Evolutionary conservation across 2,113 vertebrate species (phyloP).

Genomic region (Burhinus oedicnemus): DNA sequence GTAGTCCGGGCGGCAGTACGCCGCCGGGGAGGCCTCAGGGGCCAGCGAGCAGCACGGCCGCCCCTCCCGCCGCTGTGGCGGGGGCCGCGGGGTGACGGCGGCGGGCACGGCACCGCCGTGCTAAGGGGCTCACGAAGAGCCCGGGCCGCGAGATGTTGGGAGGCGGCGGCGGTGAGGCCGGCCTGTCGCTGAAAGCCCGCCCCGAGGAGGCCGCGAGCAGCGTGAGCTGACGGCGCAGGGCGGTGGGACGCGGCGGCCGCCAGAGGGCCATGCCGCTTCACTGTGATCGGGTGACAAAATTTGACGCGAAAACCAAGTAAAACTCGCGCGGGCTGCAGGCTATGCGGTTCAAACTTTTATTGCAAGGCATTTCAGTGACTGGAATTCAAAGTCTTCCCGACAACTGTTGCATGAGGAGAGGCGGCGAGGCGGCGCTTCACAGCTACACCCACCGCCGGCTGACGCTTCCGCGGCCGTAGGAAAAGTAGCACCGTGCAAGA

Average conservation of each 20-base stretch:
- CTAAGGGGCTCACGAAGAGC: no score
- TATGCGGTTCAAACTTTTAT: slow-evolving; percentile 27
- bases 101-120: no score
- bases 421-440: background rate
- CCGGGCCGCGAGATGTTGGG: no score
- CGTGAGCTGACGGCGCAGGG: fast-evolving
- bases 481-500: background rate
- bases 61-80: background rate
- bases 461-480: fast-evolving
- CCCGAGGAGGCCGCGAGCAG: background rate
- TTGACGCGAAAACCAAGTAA: background rate
- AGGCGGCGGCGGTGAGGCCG: background rate
- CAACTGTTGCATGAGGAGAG: background rate
- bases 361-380: slow-evolving; percentile 44
- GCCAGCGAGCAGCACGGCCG: no score
- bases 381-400: background rate
- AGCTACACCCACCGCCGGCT: fast-evolving
- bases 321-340: background rate
- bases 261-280: fast-evolving
- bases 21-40: no score
- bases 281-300: fast-evolving
- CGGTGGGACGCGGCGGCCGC: fast-evolving
- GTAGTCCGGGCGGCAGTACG: background rate
- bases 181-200: background rate
- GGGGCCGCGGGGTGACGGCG: no score